phyloP scores from a whole-genome alignment of 2,113 vertebrate species.

The Nothoprocta perdicaria region DNA sequence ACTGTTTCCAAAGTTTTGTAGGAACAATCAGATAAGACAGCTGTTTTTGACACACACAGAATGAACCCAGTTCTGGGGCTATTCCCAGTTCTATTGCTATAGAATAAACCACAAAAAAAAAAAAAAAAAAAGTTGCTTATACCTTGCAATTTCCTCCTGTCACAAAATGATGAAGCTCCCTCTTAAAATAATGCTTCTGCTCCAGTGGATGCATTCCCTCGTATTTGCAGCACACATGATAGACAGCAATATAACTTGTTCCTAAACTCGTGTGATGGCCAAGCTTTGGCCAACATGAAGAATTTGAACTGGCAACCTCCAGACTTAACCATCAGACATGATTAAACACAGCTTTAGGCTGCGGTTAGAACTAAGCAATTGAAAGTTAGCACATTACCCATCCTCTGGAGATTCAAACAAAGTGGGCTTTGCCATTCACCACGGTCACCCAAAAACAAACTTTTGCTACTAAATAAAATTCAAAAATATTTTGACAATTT shows the following conservation, averaged over 20 bases:
- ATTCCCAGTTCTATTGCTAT: background rate
- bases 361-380: conserved; percentile 21
- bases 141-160: conserved; percentile 38
- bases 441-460: background rate
- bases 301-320: conserved; percentile 10
- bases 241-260: background rate
- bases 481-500: background rate
- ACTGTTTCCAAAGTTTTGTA: background rate
- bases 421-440: background rate
- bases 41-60: background rate
- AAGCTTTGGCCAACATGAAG: background rate
- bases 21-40: background rate
- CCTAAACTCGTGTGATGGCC: background rate
- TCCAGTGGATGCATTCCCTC: background rate
- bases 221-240: background rate
- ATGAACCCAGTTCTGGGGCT: background rate
- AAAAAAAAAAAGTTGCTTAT: background rate
- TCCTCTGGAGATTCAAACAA: background rate
- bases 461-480: background rate
- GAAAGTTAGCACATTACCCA: background rate
- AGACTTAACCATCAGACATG: background rate
- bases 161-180: conserved; percentile 17
- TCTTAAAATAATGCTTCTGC: background rate
- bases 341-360: background rate
- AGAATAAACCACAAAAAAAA: background rate